Base-by-base conservation (phyloP, 1,140 invertebrate genomes). In the Bombyx mori region DNA sequence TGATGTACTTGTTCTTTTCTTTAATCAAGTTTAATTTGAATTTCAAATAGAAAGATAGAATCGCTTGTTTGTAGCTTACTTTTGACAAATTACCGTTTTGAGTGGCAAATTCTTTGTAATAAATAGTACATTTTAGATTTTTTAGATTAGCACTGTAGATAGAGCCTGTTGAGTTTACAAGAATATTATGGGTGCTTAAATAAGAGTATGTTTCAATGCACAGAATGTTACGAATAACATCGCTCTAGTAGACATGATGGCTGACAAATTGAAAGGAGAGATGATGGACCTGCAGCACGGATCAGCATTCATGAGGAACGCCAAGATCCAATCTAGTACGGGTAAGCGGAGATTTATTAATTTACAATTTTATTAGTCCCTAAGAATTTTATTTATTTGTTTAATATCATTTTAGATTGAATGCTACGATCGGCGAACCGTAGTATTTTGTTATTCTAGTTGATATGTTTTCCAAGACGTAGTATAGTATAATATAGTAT, bases 201-300 rank as follows among this genome's bases (percentile, higher is more conserved):
- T 35, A 35, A 5, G 26, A 35, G 4, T 35, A 35, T 53, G 8
- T 9, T 55, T 56, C 57, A 61, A 60, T 57, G 76, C 75, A 42
- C 80, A 96, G 94, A 88, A 92, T 58, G 91, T 97, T 42, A 93
- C 94, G 8, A 94, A 91, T 75, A 94, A 97, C 66, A 80, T 98
- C 9, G 94, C 92, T 9, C 87, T 98, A 47, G 91, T 97, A 10
- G 96, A 98, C 86, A 91, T 94, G 8, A 90, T 92, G 88, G 90
- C 83, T 5, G 93, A 97, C 68, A 97, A 97, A 82, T 77, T 97
- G 44, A 92, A 93, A 68, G 96, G 96, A 7, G 96, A 98, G 87
- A 92, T 97, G 91, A 90, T 97, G 91, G 95, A 96, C 79, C 79
- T 97, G 42, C 95, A 96, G 76, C 96, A 98, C 71, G 96, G 96